phyloP scores from a whole-genome alignment of 2,113 vertebrate genomes.

The human (Homo sapiens) region DNA sequence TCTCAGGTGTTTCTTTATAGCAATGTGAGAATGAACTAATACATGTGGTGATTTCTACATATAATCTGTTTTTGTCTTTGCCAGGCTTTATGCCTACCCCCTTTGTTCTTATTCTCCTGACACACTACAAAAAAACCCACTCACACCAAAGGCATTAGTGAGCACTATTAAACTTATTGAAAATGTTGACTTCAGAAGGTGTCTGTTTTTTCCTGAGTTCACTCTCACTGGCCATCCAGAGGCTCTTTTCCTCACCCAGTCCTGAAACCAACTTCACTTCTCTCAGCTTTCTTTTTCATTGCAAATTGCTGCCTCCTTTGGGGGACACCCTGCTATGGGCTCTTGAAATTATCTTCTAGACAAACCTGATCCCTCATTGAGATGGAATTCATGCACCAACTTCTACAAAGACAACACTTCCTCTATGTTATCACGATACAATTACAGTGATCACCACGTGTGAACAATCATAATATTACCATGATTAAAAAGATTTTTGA shows the following conservation, averaged over 20 bases:
- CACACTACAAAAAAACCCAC: background rate
- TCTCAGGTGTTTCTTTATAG: too few relatives aligned
- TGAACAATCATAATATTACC: background rate
- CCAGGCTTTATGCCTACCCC: background rate
- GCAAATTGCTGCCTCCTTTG: background rate
- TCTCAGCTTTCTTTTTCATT: background rate
- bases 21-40: too few relatives aligned
- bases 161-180: background rate
- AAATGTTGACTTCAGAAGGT: background rate
- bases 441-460: background rate
- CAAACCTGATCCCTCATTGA: background rate
- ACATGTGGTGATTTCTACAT: background rate
- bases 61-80: background rate
- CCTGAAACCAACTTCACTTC: background rate
- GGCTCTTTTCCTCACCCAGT: background rate
- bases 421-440: background rate
- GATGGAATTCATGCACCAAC: background rate
- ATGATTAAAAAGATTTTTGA: background rate
- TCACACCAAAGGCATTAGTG: background rate
- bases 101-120: accelerated
- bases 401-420: background rate
- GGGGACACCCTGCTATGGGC: too few relatives aligned
- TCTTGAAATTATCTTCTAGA: background rate
- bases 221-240: background rate
- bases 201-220: background rate